A percentile compares a stretch with the other conserved stretches of the same genome.
Conservation (phyloP, 2,888 invertebrate genomes). For the Eupeodes luniger region DNA sequence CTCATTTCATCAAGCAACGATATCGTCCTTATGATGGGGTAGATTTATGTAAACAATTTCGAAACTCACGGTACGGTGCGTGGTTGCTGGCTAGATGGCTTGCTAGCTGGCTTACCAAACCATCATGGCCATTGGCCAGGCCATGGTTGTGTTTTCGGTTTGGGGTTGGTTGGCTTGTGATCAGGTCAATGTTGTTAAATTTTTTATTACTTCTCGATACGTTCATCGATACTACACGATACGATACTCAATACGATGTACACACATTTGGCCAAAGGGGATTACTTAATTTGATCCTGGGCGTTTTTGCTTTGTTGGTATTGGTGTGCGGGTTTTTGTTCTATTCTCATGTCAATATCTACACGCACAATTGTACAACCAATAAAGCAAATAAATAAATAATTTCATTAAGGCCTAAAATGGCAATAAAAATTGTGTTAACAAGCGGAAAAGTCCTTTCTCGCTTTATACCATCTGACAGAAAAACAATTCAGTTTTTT, state of each 20-base stretch:
- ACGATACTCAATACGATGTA: not conserved
- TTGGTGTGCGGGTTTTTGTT: not conserved
- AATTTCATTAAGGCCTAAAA: conserved; percentile 75
- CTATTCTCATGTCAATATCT: not conserved
- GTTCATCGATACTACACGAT: not conserved
- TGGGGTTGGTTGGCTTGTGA: not conserved
- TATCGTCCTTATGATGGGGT: conserved; percentile 25
- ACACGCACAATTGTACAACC: conserved; percentile 22
- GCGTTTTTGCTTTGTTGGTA: not conserved
- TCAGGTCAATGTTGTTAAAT: conserved; percentile 58
- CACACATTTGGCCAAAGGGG: conserved; percentile 27
- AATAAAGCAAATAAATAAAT: conserved; percentile 74
- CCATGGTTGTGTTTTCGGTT: not conserved
- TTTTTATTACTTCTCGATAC: conserved; percentile 51
- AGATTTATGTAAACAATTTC: conserved; percentile 55
- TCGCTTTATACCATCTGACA: conserved; percentile 52
- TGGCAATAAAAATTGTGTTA: conserved; percentile 74
- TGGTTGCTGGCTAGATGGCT: too few relatives aligned
- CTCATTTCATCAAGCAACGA: conserved; percentile 44
- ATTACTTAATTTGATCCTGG: conserved; percentile 58
- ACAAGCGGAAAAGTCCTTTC: conserved; percentile 75
- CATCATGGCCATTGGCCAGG: conserved; percentile 13
- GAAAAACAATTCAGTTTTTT: conserved; percentile 44
- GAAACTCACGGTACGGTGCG: not conserved
- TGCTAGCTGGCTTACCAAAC: not conserved